Evolutionary conservation across 2,113 vertebrate species (phyloP), one percentile per base, ranked within the genome.

Genomic region (Pitta sordida): DNA sequence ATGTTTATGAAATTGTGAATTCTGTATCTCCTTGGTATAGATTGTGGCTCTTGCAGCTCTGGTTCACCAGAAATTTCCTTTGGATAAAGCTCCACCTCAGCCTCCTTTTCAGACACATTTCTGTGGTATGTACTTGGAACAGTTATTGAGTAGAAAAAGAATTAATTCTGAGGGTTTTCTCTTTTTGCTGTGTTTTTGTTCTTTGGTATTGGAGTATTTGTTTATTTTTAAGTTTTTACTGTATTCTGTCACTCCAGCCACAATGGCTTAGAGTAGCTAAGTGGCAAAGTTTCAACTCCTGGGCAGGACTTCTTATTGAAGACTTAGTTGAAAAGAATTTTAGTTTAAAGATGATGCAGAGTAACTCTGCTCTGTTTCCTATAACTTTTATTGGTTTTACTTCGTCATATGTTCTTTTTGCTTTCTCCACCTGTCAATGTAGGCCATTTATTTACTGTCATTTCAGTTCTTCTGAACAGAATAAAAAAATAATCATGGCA

Each of bases 61-160:
- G 48, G 90, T 99, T 58, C 98, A 99, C 97, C 97, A 98, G 76
- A 90, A 83, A 39, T 99, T 99, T 97, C 98, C 97, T 49, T 94
- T 99, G 97, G 99, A 99, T 92, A 99, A 98, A 97, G 98, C 99
- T 67, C 95, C 99, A 24, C 99, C 99, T 80, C 97, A 97, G 4
- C 98, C 98, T 90, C 99, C 99, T 24, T 99, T 99, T 97, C 99
- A 99, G 94, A 98, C 97, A 15, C 98, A 99, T 86, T 99, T 99
- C 91, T 99, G 99, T 94, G 99, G 99, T 99, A 97, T 81, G 98
- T 98, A 91, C 53, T 82, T 94, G 60, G 37, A 60, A 43, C 24
- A 52, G 23, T 56, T 53, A 30, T 36, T 46, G 23, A 60, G 24
- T 37, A 43, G 53, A 71, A 81, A 64, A 83, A 79, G 1, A 36